A percentile compares a stretch with the other conserved stretches of the same genome.
These are phyloP conservation scores for Drosophila fungiperda DNA, from an alignment of 2,888 invertebrate species.

Conservation along the genomic window DNA sequence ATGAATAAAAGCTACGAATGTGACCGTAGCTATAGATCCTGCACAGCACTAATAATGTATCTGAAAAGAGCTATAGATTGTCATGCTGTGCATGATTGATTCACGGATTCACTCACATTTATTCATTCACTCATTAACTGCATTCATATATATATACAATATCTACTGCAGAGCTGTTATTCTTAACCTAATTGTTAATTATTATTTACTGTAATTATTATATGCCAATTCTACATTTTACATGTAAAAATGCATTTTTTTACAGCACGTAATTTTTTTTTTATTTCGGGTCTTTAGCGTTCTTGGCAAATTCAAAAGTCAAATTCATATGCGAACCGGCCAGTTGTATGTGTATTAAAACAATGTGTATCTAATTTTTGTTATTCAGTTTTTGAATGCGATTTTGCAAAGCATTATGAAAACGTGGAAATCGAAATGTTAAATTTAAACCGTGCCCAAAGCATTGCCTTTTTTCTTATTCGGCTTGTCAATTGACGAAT, in stretches of 20 bases:
- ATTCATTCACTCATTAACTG: slow-evolving; percentile 11
- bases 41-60: slow-evolving; percentile 41
- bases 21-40: slow-evolving; percentile 49
- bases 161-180: slow-evolving; percentile 20
- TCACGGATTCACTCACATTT: slow-evolving; percentile 16
- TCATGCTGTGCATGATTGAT: slow-evolving; percentile 47
- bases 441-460: slow-evolving; percentile 77
- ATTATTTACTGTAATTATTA: slow-evolving; percentile 7
- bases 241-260: background rate
- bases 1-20: slow-evolving; percentile 45
- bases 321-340: slow-evolving; percentile 38
- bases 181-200: slow-evolving; percentile 26
- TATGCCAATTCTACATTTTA: background rate
- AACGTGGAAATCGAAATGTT: slow-evolving; percentile 50
- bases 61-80: background rate
- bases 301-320: slow-evolving; percentile 13
- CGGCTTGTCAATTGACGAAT: slow-evolving; percentile 45
- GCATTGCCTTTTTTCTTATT: slow-evolving; percentile 52
- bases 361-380: background rate
- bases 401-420: slow-evolving; percentile 54
- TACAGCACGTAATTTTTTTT: background rate
- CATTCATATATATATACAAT: slow-evolving; percentile 21
- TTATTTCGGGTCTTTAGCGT: background rate
- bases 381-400: slow-evolving; percentile 27
- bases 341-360: slow-evolving; percentile 8